These are phyloP conservation scores for Pseudomyrmex cubaensis DNA, from an alignment of 1,140 invertebrate genomes.

Conservation along the genomic window DNA sequence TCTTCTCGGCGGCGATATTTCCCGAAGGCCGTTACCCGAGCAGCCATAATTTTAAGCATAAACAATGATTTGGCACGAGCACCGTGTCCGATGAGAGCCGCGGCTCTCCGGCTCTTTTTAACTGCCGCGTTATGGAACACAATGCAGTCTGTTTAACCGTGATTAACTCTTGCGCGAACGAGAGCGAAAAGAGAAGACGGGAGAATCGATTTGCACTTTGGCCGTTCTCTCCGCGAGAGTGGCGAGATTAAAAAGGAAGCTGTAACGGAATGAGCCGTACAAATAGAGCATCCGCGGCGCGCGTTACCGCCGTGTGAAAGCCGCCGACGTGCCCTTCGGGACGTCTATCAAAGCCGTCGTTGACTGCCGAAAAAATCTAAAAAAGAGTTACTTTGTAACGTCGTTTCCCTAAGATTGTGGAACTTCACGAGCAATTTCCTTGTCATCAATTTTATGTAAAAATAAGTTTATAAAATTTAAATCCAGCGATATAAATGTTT, in stretches of 20 bases:
- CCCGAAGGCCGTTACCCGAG: slow-evolving; percentile 75
- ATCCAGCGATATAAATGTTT: no score
- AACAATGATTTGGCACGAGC: slow-evolving; percentile 80
- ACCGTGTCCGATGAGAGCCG: slow-evolving; percentile 54
- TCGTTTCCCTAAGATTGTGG: no score
- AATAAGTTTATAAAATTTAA: no score
- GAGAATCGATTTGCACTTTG: slow-evolving; percentile 68
- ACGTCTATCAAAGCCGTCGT: slow-evolving; percentile 22
- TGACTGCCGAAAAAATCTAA: slow-evolving; percentile 21
- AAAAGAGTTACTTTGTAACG: neutral
- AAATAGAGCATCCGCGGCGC: slow-evolving; percentile 32
- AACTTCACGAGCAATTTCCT: no score
- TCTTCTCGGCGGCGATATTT: slow-evolving; percentile 69
- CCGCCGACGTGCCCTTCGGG: slow-evolving; percentile 15
- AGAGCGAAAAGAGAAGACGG: slow-evolving; percentile 64
- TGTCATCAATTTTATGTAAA: no score
- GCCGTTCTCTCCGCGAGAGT: slow-evolving; percentile 4
- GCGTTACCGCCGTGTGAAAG: neutral
- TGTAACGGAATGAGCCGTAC: slow-evolving; percentile 42
- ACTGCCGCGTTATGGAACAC: slow-evolving; percentile 65
- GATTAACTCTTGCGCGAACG: slow-evolving; percentile 72
- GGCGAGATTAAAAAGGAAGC: slow-evolving; percentile 51
- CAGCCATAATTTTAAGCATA: slow-evolving; percentile 80
- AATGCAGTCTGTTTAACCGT: slow-evolving; percentile 75
- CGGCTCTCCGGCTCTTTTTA: slow-evolving; percentile 52